A percentile compares a stretch with the other conserved stretches of the same genome.
Conservation (phyloP, 2,113 vertebrate genomes). For the Todiramphus chloris region DNA sequence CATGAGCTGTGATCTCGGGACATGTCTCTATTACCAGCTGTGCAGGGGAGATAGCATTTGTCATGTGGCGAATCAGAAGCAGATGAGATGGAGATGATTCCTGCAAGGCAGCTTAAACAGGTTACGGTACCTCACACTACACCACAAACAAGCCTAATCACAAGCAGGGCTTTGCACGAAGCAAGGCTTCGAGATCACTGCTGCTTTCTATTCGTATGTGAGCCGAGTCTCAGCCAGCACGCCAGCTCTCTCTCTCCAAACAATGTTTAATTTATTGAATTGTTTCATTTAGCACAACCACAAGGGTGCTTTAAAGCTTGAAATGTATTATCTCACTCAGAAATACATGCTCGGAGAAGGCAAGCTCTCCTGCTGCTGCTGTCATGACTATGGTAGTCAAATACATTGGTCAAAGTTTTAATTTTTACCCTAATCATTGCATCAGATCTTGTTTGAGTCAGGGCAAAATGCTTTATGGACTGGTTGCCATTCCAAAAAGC, state of each 20-base stretch:
- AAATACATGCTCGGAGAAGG: not conserved
- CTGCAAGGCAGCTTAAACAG: not conserved
- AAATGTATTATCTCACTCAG: not conserved
- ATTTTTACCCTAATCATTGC: constrained; percentile 7
- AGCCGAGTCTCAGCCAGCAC: not conserved
- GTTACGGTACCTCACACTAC: not conserved
- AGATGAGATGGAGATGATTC: not conserved
- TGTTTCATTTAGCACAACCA: constrained; percentile 11
- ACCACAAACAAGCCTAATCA: not conserved
- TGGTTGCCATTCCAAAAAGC: not conserved
- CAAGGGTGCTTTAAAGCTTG: not conserved
- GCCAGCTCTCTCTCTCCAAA: not conserved
- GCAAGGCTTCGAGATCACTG: not conserved
- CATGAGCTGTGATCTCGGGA: not conserved
- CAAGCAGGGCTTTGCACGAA: not conserved
- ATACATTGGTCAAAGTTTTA: not conserved
- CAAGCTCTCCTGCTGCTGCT: not conserved
- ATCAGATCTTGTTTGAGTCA: not conserved
- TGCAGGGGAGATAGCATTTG: not conserved
- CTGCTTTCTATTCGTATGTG: not conserved
- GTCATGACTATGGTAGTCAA: not conserved
- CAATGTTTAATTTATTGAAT: constrained; percentile 15
- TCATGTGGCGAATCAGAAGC: not conserved
- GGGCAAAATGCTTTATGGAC: not conserved
- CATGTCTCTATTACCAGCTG: constrained; percentile 7